Conservation (phyloP, 1,140 invertebrate species). For the Chrysomallon squamiferum region DNA sequence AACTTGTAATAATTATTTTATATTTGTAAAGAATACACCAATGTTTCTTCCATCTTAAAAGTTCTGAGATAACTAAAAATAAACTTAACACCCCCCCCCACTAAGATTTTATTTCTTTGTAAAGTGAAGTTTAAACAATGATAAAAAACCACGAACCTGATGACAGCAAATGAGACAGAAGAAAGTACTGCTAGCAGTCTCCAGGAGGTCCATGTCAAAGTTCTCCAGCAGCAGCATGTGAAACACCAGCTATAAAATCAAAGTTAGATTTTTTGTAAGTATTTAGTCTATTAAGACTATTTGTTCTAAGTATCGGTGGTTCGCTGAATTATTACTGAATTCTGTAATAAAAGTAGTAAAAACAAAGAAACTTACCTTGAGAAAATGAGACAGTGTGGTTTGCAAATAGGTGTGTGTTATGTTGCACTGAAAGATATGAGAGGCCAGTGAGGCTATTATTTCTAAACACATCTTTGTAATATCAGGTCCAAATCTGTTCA, state of each 20-base stretch:
- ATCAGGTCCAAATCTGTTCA: conserved; percentile 70
- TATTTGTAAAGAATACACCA: too few relatives aligned
- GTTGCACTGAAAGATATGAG: conserved; percentile 60
- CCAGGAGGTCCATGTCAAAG: conserved; percentile 73
- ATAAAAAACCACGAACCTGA: conserved; percentile 67
- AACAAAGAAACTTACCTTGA: conserved; percentile 76
- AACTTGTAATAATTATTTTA: too few relatives aligned
- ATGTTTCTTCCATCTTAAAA: too few relatives aligned
- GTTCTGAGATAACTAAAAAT: too few relatives aligned
- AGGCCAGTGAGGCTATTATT: conserved; percentile 69
- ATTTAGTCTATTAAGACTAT: too few relatives aligned
- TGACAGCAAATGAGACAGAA: conserved; percentile 77
- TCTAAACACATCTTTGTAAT: conserved; percentile 72
- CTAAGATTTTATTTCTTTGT: too few relatives aligned
- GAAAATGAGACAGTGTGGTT: conserved; percentile 71
- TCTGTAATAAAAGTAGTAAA: too few relatives aligned
- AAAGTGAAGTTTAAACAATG: too few relatives aligned
- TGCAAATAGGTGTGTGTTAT: conserved; percentile 63
- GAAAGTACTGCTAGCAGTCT: conserved; percentile 70
- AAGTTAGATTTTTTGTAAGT: background rate
- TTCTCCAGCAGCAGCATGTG: conserved; percentile 74
- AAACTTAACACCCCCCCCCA: too few relatives aligned
- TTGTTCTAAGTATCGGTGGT: too few relatives aligned
- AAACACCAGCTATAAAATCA: conserved; percentile 69
- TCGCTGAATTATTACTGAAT: too few relatives aligned